Evolutionary conservation across 2,797 vertebrate species (phyloP), one percentile per base, ranked within the genome.

Genomic region (Enteromius paludinosus): DNA sequence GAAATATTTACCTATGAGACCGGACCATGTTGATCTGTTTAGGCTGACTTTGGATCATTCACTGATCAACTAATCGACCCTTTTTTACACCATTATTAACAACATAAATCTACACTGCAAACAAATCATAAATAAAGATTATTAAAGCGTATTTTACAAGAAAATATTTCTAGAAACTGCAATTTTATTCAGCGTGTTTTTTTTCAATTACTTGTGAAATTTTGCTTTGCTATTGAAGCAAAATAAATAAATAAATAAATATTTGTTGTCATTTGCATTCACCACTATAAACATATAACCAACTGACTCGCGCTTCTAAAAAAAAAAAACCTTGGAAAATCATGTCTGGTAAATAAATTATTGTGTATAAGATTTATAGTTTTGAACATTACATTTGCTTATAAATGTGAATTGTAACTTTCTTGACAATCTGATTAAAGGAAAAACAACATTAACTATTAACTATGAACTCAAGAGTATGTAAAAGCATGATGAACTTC

Each of bases 1-100:
- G 5, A 75, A 73, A 72, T 70, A 49, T 54, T 70, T 15, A 43
- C 49, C 78, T 64, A 28, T 49, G 61, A 65, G 59, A 15, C 17
- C 35, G 33, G n/a, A n/a, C n/a, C 20, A 1, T 28, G 49, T 18
- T 33, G 28, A 72, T 52, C 11, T 3, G 9, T 5, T 56, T n/a
- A 56, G 30, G 35, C 6, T 56, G 71, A 23, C 49, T 73, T 33
- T 35, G 71, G 20, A 15, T 56, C 30, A 23, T 23, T 38, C 30
- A 38, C 9, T 56, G n/a, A 11, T 52, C 11, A 25, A 9, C 38
- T 15, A 33, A 33, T 15, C 28, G 3, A 30, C 25, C 25, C 14
- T 17, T 17, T 62, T 28, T 28, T 14, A 28, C 25, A 28, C 12
- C 14, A 15, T 15, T 61, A 61, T 14, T 7, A 61, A 61, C 59